Percentiles rank a stretch among this genome's conserved stretches.
Evolutionary conservation across 64 coral and sea anemone species (phyloP).

Genomic region (Actinia equina): DNA sequence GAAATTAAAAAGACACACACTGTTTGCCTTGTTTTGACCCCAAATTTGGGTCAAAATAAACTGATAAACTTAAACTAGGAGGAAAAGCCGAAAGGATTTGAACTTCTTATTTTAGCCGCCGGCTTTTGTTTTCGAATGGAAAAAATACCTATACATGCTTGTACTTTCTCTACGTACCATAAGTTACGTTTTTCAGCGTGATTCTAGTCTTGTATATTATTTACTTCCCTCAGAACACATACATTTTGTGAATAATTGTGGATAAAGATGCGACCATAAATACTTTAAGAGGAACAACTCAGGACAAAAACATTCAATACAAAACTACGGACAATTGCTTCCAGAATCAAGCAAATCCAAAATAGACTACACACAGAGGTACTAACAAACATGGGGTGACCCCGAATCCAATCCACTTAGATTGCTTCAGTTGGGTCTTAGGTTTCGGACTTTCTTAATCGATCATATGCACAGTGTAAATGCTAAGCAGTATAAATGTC

Average conservation of each 20-base stretch:
- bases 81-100: neutral
- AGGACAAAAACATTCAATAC: neutral
- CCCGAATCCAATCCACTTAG: neutral
- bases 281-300: neutral
- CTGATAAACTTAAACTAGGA: neutral
- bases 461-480: neutral
- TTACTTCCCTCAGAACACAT: too few species aligned
- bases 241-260: neutral
- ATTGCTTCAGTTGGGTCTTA: neutral
- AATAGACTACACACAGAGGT: neutral
- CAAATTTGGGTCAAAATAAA: neutral
- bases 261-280: neutral
- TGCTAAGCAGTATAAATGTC: neutral
- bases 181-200: neutral
- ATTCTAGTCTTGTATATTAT: neutral
- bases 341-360: neutral
- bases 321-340: neutral
- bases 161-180: too few species aligned
- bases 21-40: neutral
- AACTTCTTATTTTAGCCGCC: too few species aligned
- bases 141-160: too few species aligned
- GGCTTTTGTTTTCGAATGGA: too few species aligned
- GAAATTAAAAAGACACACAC: neutral
- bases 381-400: neutral
- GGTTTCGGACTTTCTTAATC: neutral